Evolutionary conservation across 2,113 vertebrate species (phyloP).

Genomic region (Trichomycterus rosablanca): DNA sequence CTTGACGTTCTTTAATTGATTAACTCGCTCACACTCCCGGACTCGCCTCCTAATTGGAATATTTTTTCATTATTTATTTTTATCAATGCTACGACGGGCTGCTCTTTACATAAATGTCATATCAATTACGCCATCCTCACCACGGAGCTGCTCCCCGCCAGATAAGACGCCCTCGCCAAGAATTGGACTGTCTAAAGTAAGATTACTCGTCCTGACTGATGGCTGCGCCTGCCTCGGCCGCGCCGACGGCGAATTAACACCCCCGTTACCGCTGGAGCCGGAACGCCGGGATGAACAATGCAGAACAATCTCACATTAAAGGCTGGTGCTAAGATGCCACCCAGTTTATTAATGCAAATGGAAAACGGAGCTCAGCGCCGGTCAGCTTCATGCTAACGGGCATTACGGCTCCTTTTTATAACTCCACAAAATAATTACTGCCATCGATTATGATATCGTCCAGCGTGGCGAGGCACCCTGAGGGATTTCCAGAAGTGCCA

Average conservation of each 20-base stretch:
- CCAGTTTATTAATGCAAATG: background rate
- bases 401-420: slow-evolving; percentile 2
- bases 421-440: slow-evolving; percentile 12
- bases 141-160: background rate
- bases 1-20: slow-evolving; percentile 1
- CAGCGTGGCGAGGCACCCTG: background rate
- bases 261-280: background rate
- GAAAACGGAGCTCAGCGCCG: background rate
- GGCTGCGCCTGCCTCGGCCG: background rate
- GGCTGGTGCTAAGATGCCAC: background rate
- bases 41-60: slow-evolving; percentile 1
- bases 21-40: background rate
- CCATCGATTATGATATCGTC: background rate
- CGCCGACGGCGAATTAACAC: background rate
- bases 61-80: slow-evolving; percentile 15
- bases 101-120: slow-evolving; percentile 30
- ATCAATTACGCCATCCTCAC: slow-evolving; percentile 19
- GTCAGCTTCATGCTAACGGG: background rate
- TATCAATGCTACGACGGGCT: background rate
- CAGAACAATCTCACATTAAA: background rate
- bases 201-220: slow-evolving; percentile 17
- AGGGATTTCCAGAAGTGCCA: background rate
- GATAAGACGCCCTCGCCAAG: background rate
- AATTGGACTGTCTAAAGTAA: slow-evolving; percentile 7
- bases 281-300: background rate